phyloP scores from a whole-genome alignment of 2,888 invertebrate genomes.

The Drosophila quinaria region DNA sequence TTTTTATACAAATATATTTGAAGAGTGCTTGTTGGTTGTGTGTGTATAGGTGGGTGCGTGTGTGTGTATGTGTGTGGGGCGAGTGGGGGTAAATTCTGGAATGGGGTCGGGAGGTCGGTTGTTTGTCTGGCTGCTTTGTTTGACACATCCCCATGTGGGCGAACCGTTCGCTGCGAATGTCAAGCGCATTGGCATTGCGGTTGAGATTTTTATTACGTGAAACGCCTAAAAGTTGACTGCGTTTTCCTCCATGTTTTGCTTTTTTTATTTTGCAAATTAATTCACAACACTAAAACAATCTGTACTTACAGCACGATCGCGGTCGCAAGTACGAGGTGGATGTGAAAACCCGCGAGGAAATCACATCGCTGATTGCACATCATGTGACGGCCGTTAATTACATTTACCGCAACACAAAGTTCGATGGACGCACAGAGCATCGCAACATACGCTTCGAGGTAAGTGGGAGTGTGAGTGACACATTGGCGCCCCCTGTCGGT shows the following conservation, averaged over 20 bases:
- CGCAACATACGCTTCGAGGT: constrained; percentile 99
- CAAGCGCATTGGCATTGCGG: constrained; percentile 66
- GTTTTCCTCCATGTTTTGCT: constrained; percentile 20
- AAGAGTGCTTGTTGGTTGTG: constrained; percentile 69
- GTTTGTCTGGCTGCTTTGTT: constrained; percentile 64
- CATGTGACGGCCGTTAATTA: constrained; percentile 99
- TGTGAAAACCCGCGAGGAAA: constrained; percentile 98
- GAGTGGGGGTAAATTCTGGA: constrained; percentile 19
- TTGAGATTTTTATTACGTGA: constrained; percentile 62
- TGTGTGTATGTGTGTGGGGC: background rate
- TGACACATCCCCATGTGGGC: constrained; percentile 30
- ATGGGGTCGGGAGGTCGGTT: constrained; percentile 48
- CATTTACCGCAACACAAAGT: constrained; percentile 97
- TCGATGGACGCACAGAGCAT: constrained; percentile 95
- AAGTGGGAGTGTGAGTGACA: constrained; percentile 66
- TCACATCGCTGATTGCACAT: constrained; percentile 97
- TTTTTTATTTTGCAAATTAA: constrained; percentile 43
- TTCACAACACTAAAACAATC: constrained; percentile 26
- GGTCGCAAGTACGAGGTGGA: constrained; percentile 90
- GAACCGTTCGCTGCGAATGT: constrained; percentile 53
- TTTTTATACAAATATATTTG: constrained; percentile 83
- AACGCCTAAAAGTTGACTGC: constrained; percentile 42
- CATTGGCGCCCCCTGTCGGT: constrained; percentile 40
- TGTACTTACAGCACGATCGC: constrained; percentile 89
- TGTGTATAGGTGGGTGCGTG: constrained; percentile 4